Evolutionary conservation across 2,888 invertebrate genomes (phyloP), one percentile per base, ranked within the genome.

Genomic region (Eumerus sabulonum): DNA sequence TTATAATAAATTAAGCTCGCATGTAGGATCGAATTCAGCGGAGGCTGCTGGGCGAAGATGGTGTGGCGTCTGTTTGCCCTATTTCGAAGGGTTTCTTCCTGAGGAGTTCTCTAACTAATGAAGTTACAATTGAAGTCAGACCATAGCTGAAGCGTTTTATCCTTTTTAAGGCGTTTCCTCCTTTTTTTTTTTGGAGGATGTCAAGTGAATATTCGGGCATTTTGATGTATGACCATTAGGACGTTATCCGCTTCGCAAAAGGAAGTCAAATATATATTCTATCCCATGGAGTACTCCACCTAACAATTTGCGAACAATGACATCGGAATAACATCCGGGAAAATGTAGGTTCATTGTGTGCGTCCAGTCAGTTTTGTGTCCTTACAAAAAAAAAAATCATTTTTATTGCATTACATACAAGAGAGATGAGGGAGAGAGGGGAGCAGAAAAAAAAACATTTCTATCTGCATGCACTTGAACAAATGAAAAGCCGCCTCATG

Each of bases 401-500:
- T n/a, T 18, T 36, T 50, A 50, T 71, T 53, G 19, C 12, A 54
- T 54, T 27, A 38, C 36, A 51, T n/a, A 40, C 1, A 5, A 48
- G 48, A 56, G 56, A 71, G 44, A 16, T 7, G 60, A 64, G 44
- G 42, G 11, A 9, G 40, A 68, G 35, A n/a, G n/a, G n/a, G n/a
- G n/a, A 59, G n/a, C n/a, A n/a, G n/a, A n/a, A n/a, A 40, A 40
- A 40, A 40, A n/a, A 40, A 40, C 2, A 9, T n/a, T 40, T 40
- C 40, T 27, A 27, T n/a, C 40, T n/a, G 40, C 62, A 67, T 57
- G 72, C 67, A 77, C 76, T 77, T 77, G 76, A 67, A 77, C 77
- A 73, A 79, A 79, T 57, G 62, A 48, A 72, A 73, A 59, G 62
- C 67, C 67, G 73, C 57, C 72, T 53, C 44, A 40, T 57, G 17